Percentiles rank a stretch among this genome's conserved stretches.
Conservation (phyloP, 1,140 invertebrate genomes). For the Neuroterus valhalla region DNA sequence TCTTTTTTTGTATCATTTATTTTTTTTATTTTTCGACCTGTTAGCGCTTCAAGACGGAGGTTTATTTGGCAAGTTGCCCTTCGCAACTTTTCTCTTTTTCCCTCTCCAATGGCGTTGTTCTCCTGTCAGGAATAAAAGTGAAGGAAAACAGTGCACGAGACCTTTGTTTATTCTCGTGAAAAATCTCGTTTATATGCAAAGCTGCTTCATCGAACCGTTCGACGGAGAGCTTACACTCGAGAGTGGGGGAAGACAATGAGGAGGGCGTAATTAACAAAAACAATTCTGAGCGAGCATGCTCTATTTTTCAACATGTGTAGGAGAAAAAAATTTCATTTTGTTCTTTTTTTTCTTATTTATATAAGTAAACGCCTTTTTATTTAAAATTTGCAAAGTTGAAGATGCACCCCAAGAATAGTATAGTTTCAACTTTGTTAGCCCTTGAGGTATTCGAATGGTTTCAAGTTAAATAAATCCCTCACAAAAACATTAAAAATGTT, state of each 20-base stretch:
- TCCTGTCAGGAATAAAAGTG: slow-evolving; percentile 9
- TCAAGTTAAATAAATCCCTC: no score
- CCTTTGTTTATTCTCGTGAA: slow-evolving; percentile 46
- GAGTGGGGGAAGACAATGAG: background rate
- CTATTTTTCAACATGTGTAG: background rate
- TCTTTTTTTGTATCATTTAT: no score
- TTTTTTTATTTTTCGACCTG: background rate
- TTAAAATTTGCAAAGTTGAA: no score
- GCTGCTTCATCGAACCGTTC: slow-evolving; percentile 22
- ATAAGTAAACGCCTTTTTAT: no score
- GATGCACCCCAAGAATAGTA: no score
- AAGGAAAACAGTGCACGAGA: slow-evolving; percentile 30
- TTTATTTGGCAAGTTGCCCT: slow-evolving; percentile 34
- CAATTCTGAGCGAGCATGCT: slow-evolving; percentile 30
- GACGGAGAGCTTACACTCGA: slow-evolving; percentile 20
- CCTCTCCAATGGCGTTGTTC: no score
- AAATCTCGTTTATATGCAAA: slow-evolving; percentile 52
- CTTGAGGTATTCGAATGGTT: no score
- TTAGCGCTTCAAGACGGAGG: slow-evolving; percentile 9
- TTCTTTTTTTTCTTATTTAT: no score
- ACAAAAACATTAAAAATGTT: no score
- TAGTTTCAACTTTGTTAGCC: no score
- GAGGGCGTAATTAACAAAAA: slow-evolving; percentile 44
- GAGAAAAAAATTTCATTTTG: no score
- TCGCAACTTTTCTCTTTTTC: background rate